Evolutionary conservation across 1,140 invertebrate species (phyloP).

Genomic region (Penaeus japonicus): DNA sequence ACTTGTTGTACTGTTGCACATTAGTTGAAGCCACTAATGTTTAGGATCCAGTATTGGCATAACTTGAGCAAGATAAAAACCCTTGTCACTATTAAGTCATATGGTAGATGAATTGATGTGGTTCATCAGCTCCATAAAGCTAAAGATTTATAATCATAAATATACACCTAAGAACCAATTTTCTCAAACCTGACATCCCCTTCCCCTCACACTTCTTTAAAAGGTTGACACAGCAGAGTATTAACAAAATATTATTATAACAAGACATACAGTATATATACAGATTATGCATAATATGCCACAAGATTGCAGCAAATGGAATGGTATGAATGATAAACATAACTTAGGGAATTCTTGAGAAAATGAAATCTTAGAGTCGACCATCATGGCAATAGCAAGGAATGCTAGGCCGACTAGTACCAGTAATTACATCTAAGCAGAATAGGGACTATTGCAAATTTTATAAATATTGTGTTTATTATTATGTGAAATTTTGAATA

Average conservation of each 20-base stretch:
- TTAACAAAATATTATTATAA: constrained; percentile 18
- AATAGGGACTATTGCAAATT: neutral
- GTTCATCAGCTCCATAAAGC: no score
- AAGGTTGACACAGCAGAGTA: neutral
- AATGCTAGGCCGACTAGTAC: constrained; percentile 12
- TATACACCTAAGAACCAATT: neutral
- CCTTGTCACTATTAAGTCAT: neutral
- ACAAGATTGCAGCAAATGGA: constrained; percentile 26
- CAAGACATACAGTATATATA: constrained; percentile 35
- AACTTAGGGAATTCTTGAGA: constrained; percentile 36
- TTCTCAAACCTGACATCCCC: neutral
- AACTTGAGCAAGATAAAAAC: constrained; percentile 22
- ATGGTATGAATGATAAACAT: constrained; percentile 44
- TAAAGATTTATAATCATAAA: neutral
- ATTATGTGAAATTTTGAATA: neutral
- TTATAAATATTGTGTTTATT: neutral
- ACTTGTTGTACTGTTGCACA: neutral
- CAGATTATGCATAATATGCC: constrained; percentile 36
- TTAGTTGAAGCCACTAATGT: neutral
- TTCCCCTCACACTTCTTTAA: neutral
- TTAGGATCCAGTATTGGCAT: neutral
- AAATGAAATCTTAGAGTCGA: constrained; percentile 43
- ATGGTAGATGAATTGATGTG: neutral
- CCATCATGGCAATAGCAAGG: neutral
- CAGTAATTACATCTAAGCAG: neutral